phyloP scores from a whole-genome alignment of 2,113 vertebrate species.

The Oryzias celebensis region DNA sequence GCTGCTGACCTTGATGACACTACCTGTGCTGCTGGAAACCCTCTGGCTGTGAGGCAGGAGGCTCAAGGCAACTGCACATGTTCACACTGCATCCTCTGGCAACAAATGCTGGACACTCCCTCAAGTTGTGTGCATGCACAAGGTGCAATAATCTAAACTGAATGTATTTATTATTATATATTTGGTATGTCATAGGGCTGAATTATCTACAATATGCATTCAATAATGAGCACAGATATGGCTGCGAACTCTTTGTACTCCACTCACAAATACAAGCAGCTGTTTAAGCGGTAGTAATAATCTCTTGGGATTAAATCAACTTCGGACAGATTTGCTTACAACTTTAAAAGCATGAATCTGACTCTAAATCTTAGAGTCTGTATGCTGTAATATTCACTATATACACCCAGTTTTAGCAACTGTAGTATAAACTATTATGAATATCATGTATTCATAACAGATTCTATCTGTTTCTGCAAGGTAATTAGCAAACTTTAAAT shows the following conservation, averaged over 20 bases:
- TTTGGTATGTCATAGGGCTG: conserved; percentile 49
- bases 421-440: conserved; percentile 11
- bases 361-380: conserved; percentile 30
- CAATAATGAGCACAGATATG: conserved; percentile 48
- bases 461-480: neutral
- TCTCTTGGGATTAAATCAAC: conserved; percentile 4
- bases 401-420: neutral
- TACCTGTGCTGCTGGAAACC: conserved; percentile 59
- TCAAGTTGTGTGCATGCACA: conserved; percentile 55
- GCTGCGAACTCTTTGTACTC: conserved; percentile 44
- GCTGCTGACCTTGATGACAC: conserved; percentile 66
- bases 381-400: conserved; percentile 34
- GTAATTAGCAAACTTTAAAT: neutral
- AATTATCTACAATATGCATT: conserved; percentile 50
- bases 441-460: conserved; percentile 21
- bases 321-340: conserved; percentile 13
- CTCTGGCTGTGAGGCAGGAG: conserved; percentile 54
- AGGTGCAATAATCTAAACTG: conserved; percentile 48
- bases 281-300: conserved; percentile 26
- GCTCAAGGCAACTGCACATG: conserved; percentile 32
- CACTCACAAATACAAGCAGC: conserved; percentile 27
- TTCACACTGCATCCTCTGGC: conserved; percentile 42
- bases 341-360: conserved; percentile 48
- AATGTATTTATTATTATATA: conserved; percentile 40
- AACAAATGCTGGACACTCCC: conserved; percentile 28